These are phyloP conservation scores for Luffia ferchaultella DNA, from an alignment of 2,888 invertebrate species.

Conservation along the genomic window DNA sequence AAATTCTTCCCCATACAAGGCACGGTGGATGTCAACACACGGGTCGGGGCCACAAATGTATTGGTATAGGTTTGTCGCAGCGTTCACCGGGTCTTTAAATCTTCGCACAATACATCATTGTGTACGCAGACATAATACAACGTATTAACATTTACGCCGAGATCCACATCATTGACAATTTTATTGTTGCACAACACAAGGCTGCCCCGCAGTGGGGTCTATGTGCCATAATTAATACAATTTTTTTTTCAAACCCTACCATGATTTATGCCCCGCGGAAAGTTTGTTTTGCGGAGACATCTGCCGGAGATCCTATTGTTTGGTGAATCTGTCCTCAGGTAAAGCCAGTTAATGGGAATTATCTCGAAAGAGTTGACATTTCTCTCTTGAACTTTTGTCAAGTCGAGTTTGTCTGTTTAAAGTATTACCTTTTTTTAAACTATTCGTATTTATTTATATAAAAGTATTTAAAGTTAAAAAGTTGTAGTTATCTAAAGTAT, in stretches of 20 bases:
- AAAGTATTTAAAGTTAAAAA: no score
- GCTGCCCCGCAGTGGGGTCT: constrained; percentile 21
- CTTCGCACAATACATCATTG: constrained; percentile 57
- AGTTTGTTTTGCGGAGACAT: constrained; percentile 62
- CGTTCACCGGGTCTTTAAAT: constrained; percentile 36
- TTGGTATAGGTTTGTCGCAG: constrained; percentile 13
- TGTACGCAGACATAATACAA: constrained; percentile 49
- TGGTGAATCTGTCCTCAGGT: constrained; percentile 45
- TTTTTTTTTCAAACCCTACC: constrained; percentile 35
- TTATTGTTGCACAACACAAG: constrained; percentile 45
- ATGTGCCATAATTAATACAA: constrained; percentile 31
- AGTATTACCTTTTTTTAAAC: constrained; percentile 37
- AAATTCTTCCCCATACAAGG: not conserved
- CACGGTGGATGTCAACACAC: not conserved
- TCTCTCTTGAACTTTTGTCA: constrained; percentile 45
- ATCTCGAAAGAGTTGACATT: constrained; percentile 58
- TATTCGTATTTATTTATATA: not conserved
- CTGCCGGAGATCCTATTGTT: constrained; percentile 51
- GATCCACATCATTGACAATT: constrained; percentile 58
- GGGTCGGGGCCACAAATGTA: not conserved
- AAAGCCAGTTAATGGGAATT: constrained; percentile 54
- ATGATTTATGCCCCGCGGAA: constrained; percentile 50
- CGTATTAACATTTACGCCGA: constrained; percentile 59
- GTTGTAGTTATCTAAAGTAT: no score
- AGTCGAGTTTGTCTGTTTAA: constrained; percentile 52